Conservation (phyloP, 1,140 invertebrate species). For the Drosophila pseudoananassae region DNA sequence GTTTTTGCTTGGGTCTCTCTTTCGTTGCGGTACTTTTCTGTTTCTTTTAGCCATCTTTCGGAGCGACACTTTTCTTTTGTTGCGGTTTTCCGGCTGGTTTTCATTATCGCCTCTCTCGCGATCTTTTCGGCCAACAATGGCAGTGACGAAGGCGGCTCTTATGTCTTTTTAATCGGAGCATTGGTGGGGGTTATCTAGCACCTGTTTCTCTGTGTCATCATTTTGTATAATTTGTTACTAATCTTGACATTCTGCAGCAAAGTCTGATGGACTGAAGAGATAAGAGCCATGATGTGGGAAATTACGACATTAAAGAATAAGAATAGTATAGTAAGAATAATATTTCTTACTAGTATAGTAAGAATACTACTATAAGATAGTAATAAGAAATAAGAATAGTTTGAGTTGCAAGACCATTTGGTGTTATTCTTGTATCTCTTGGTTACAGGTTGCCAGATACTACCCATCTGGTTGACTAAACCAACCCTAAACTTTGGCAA, state of each 20-base stretch:
- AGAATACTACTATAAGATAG: too few species aligned
- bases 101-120: constrained; percentile 23
- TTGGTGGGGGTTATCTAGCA: too few species aligned
- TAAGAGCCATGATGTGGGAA: neutral
- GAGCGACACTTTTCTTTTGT: constrained; percentile 67
- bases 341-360: too few species aligned
- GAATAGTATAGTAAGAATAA: too few species aligned
- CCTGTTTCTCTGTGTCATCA: constrained; percentile 6
- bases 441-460: neutral
- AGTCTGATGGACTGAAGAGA: neutral
- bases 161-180: constrained; percentile 75
- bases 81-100: constrained; percentile 70
- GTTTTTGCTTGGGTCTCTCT: constrained; percentile 17
- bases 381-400: too few species aligned
- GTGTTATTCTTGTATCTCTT: neutral
- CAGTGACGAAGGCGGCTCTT: constrained; percentile 42
- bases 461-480: too few species aligned
- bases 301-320: neutral
- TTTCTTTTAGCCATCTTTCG: constrained; percentile 16
- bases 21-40: constrained; percentile 65
- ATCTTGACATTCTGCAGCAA: constrained; percentile 7
- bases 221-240: constrained; percentile 30
- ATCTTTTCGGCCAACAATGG: constrained; percentile 40
- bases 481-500: too few species aligned
- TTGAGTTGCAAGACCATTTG: neutral